Evolutionary conservation across 2,888 invertebrate genomes (phyloP), one percentile per base, ranked within the genome.

Genomic region (Acronicta alni): DNA sequence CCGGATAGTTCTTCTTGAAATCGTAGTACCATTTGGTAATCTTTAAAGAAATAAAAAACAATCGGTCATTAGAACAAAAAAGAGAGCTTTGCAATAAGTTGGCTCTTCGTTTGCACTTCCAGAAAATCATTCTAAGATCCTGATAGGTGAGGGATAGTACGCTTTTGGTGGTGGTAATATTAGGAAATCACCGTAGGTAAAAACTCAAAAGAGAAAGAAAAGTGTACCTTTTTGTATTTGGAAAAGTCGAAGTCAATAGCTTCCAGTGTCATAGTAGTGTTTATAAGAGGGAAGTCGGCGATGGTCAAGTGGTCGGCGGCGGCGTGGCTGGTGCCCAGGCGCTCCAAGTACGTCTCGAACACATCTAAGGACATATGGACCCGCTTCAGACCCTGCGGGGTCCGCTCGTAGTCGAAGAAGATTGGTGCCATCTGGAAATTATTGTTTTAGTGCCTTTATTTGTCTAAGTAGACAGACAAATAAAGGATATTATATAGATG

Each of bases 381-480:
- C 85, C 96, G 97, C 82, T 97, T 97, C 65, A 96, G 81, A 1
- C 95, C 95, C 53, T 96, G 87, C 0, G 96, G 95, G 0, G 96
- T 96, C 56, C 97, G 95, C 79, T 96, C 88, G 80, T 97, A 97
- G 80, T 96, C 97, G 74, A 96, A 97, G 85, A 97, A 97, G 79
- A 97, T 96, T 17, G 97, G 97, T 0, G 96, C 96, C 95, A 97
- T 94, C 96, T 96, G 83, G 42, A 88, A 86, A 42, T 35, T 7
- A 23, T 7, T 23, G 5, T 7, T 23, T 23, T 5, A 23, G 7
- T 7, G 23, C 6, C 23, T 23, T 23, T 23, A 7, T 20, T 20
- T 20, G 5, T n/a, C n/a, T n/a, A n/a, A n/a, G n/a, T n/a, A n/a
- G n/a, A n/a, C n/a, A n/a, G n/a, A n/a, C n/a, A n/a, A n/a, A n/a